Evolutionary conservation across 2,888 invertebrate species (phyloP).

Genomic region (Dolichopus griseipennis): DNA sequence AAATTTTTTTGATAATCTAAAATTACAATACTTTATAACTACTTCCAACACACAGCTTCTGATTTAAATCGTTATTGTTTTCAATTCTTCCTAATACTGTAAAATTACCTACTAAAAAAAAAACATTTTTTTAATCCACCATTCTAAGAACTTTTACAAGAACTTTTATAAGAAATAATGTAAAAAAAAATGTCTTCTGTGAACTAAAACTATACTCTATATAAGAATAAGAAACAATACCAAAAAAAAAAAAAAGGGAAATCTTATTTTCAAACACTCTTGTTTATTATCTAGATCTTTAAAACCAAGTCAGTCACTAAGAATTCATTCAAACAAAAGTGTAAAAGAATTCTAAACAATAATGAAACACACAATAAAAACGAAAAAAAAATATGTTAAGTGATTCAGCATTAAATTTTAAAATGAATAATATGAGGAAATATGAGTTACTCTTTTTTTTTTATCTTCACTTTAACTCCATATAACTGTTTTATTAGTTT

Average conservation of each 20-base stretch:
- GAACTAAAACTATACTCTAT: too few species aligned
- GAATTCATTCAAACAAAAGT: background rate
- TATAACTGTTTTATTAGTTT: slow-evolving; percentile 1
- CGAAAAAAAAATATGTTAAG: background rate
- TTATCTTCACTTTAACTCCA: background rate
- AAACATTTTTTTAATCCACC: too few species aligned
- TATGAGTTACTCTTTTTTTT: background rate
- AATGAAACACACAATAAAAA: background rate
- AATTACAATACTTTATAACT: too few species aligned
- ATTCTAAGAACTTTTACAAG: too few species aligned
- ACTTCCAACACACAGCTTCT: too few species aligned
- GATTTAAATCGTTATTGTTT: background rate
- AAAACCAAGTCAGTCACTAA: background rate
- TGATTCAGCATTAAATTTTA: background rate
- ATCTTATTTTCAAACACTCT: background rate
- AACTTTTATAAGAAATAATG: too few species aligned
- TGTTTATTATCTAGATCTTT: too few species aligned
- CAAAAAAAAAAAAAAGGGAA: background rate
- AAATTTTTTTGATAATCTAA: too few species aligned
- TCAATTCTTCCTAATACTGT: too few species aligned
- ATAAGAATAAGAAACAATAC: too few species aligned
- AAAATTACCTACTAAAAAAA: too few species aligned
- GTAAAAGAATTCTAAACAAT: background rate
- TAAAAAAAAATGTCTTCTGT: too few species aligned
- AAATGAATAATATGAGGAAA: background rate